Percentiles rank a stretch among this genome's conserved stretches.
These are phyloP conservation scores for Orchesella cincta DNA, from an alignment of 1,140 invertebrate genomes.

Conservation along the genomic window DNA sequence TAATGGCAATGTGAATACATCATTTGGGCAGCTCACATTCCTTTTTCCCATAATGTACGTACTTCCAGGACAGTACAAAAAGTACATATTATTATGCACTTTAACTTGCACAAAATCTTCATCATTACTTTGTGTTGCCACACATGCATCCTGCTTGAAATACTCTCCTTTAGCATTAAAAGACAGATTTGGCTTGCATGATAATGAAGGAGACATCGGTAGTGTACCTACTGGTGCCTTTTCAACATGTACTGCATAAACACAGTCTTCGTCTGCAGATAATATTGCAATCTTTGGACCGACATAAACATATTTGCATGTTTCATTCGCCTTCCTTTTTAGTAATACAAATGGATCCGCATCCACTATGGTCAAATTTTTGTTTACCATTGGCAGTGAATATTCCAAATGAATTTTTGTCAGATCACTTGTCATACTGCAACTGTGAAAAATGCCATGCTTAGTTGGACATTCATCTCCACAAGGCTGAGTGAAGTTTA, in stretches of 20 bases:
- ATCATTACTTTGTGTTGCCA: background rate
- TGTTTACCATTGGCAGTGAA: conserved; percentile 25
- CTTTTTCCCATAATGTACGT: background rate
- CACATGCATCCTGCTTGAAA: background rate
- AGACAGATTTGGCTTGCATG: background rate
- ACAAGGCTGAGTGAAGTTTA: conserved; percentile 41
- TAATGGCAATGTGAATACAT: conserved; percentile 27
- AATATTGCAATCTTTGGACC: conserved; percentile 34
- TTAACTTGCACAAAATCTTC: conserved; percentile 37
- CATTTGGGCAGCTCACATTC: conserved; percentile 17
- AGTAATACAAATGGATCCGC: conserved; percentile 40
- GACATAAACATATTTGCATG: background rate
- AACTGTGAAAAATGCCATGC: conserved; percentile 5
- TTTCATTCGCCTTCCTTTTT: background rate
- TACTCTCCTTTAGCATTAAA: background rate
- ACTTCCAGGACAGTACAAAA: conserved; percentile 33
- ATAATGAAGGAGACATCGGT: background rate
- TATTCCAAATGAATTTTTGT: conserved; percentile 17
- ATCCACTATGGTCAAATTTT: conserved; percentile 26
- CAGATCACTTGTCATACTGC: background rate
- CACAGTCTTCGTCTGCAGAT: conserved; percentile 23
- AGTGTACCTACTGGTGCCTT: background rate
- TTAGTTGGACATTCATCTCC: conserved; percentile 20
- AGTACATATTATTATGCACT: background rate
- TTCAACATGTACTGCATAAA: background rate